phyloP scores from a whole-genome alignment of 2,888 invertebrate species.

The Heliconius hortense region DNA sequence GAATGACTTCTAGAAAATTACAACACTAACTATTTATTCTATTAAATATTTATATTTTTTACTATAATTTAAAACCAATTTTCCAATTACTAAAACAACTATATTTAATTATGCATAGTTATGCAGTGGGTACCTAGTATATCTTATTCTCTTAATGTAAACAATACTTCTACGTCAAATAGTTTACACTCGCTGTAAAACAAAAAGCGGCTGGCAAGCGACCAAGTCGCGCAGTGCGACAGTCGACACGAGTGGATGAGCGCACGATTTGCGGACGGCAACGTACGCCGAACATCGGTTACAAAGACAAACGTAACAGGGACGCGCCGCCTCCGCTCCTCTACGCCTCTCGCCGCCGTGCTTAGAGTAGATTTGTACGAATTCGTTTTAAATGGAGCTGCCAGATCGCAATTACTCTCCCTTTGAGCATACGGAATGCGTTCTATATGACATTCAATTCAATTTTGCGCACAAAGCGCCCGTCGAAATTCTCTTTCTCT shows the following conservation, averaged over 20 bases:
- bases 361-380: slow-evolving; percentile 72
- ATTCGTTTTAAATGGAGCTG: slow-evolving; percentile 78
- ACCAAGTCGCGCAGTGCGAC: slow-evolving; percentile 70
- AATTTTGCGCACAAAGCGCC: slow-evolving; percentile 75
- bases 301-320: slow-evolving; percentile 47
- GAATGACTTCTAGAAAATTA: not conserved
- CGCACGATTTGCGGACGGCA: slow-evolving; percentile 64
- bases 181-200: slow-evolving; percentile 74
- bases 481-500: slow-evolving; percentile 74
- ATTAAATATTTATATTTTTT: not conserved
- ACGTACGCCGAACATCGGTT: slow-evolving; percentile 47
- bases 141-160: slow-evolving; percentile 39
- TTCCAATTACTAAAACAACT: not conserved
- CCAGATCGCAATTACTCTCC: slow-evolving; percentile 77
- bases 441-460: slow-evolving; percentile 78
- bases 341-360: slow-evolving; percentile 50
- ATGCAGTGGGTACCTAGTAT: not conserved
- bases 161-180: slow-evolving; percentile 78
- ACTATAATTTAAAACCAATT: not conserved
- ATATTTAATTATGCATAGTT: not conserved
- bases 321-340: slow-evolving; percentile 47
- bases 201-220: slow-evolving; percentile 76
- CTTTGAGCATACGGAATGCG: slow-evolving; percentile 76
- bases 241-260: slow-evolving; percentile 65
- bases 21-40: not conserved